These are phyloP conservation scores for Synanthedon myopaeformis DNA, from an alignment of 2,888 invertebrate genomes.

Conservation along the genomic window DNA sequence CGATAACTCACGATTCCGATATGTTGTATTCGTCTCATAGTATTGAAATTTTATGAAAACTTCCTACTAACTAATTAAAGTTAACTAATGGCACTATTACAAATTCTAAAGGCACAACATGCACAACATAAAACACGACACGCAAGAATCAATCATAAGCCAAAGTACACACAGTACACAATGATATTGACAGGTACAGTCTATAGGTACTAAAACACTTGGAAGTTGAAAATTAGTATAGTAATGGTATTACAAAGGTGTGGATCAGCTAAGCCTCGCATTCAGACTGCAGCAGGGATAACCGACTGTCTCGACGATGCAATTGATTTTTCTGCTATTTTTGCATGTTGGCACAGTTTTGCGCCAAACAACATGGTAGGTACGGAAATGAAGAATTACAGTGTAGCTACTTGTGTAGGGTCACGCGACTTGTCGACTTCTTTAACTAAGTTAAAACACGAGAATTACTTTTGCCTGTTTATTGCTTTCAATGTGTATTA, in stretches of 20 bases:
- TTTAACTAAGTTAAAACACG: constrained; percentile 1
- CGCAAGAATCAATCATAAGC: not conserved
- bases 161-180: not conserved
- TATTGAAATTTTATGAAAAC: too few relatives aligned
- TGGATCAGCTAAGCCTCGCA: constrained; percentile 34
- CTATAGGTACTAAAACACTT: not conserved
- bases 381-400: constrained; percentile 7
- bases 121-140: not conserved
- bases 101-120: not conserved
- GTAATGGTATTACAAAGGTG: constrained; percentile 18
- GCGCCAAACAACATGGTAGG: constrained; percentile 5
- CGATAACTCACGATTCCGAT: too few relatives aligned
- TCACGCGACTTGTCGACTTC: not conserved
- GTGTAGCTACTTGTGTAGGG: constrained; percentile 4
- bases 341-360: constrained; percentile 51
- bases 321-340: constrained; percentile 65
- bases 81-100: not conserved
- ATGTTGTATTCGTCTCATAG: too few relatives aligned
- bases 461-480: not conserved
- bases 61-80: not conserved
- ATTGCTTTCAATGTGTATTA: too few relatives aligned
- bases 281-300: constrained; percentile 41
- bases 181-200: not conserved
- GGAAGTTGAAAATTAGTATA: not conserved
- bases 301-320: constrained; percentile 33